Evolutionary conservation across 2,113 vertebrate genomes (phyloP).

Genomic region (Megaptera novaeangliae): DNA sequence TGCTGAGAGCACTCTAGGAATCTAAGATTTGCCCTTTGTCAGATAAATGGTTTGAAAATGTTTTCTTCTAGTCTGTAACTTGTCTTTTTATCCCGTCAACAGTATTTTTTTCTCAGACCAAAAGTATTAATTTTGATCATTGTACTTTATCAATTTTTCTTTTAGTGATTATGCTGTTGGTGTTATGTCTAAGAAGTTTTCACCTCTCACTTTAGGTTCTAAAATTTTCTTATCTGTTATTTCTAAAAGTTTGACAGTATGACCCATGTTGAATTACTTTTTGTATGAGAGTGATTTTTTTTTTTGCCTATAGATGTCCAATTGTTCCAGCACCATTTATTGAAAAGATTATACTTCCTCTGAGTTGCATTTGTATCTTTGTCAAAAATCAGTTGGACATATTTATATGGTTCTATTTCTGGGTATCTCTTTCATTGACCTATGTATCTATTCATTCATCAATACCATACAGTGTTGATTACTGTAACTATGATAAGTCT

Average conservation of each 20-base stretch:
- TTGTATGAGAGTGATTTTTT: background rate
- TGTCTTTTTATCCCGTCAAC: background rate
- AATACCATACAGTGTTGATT: background rate
- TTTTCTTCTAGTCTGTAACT: background rate
- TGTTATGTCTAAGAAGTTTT: background rate
- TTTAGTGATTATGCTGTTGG: background rate
- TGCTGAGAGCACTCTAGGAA: background rate
- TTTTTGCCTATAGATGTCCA: background rate
- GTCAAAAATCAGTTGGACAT: background rate
- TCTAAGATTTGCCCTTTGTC: background rate
- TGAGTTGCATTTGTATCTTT: background rate
- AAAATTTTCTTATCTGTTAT: background rate
- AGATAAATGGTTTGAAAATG: background rate
- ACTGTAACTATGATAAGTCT: background rate
- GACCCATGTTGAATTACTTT: background rate
- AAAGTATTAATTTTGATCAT: background rate
- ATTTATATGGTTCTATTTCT: background rate
- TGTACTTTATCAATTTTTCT: background rate
- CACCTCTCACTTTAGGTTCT: background rate
- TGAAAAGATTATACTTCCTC: background rate
- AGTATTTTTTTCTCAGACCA: background rate
- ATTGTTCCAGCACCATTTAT: background rate
- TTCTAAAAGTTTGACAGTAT: background rate
- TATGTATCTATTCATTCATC: background rate
- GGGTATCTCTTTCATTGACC: background rate